Evolutionary conservation across 1,140 invertebrate species (phyloP).

Genomic region (Brachionus koreanus): DNA sequence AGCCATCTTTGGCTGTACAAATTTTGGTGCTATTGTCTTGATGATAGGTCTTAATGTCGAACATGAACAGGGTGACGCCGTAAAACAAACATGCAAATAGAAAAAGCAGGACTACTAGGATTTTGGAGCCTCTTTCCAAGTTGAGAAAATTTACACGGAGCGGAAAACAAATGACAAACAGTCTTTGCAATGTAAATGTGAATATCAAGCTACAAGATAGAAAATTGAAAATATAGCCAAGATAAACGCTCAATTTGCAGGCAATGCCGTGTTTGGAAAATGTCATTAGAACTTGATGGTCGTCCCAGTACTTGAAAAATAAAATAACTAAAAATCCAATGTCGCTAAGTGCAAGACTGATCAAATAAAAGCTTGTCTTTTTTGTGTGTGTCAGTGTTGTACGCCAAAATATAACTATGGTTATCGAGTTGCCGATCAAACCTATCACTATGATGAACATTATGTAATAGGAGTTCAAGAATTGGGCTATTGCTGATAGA

Average conservation of each 20-base stretch:
- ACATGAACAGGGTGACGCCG: neutral
- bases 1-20: neutral
- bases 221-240: slow-evolving; percentile 35
- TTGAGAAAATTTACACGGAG: neutral
- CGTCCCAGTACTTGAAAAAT: slow-evolving; percentile 13
- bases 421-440: slow-evolving; percentile 28
- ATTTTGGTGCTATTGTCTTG: neutral
- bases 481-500: neutral
- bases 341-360: slow-evolving; percentile 27
- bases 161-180: slow-evolving; percentile 43
- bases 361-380: slow-evolving; percentile 24
- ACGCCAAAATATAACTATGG: slow-evolving; percentile 36
- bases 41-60: neutral
- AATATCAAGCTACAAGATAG: slow-evolving; percentile 18
- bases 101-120: neutral
- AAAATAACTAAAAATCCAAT: slow-evolving; percentile 13
- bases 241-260: slow-evolving; percentile 31
- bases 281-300: neutral
- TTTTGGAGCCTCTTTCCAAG: slow-evolving; percentile 17
- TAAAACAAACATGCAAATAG: slow-evolving; percentile 1
- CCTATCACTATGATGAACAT: slow-evolving; percentile 25
- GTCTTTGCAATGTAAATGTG: slow-evolving; percentile 35
- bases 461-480: slow-evolving; percentile 2
- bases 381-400: slow-evolving; percentile 19
- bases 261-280: neutral